Evolutionary conservation across 2,888 invertebrate genomes (phyloP), one percentile per base, ranked within the genome.

Genomic region (Spilarctia lutea): DNA sequence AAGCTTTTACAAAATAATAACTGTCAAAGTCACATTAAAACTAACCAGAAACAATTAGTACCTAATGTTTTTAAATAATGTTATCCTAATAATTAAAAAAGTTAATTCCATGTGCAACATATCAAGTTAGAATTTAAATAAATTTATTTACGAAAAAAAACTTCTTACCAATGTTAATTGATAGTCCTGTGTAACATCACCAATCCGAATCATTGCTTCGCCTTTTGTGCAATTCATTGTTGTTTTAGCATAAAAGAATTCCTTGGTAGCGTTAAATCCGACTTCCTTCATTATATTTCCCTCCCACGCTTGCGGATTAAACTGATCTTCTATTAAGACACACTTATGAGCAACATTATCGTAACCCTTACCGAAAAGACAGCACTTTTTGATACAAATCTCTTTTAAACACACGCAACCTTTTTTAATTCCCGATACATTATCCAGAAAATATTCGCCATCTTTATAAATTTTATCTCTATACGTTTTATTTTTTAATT

Each of bases 381-480:
- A 95, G 42, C 94, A 95, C 74, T 94, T 94, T 3, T 85, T 79
- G 0, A 92, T 73, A 74, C 93, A 94, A 18, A 75, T 79, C 65
- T 88, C 84, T 66, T 92, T 91, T 4, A 78, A 76, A 68, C 92
- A 92, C 13, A 91, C 76, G 83, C 93, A 94, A 0, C 91, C 92
- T 68, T 89, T 84, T 71, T 88, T 79, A 16, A 74, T 69, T 1
- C 85, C 80, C 0, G 84, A 89, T 3, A 80, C 82, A 3, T 84
- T 81, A 65, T 92, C 89, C 3, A 83, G 75, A 74, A 81, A 90
- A 76, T 92, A 93, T 77, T 94, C 91, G 18, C 85, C 80, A 24
- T 75, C 79, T 0, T 83, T 76, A 52, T 91, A 94, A 45, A 52
- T 81, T 6, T 90, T 72, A 6, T 90, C 91, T 3, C 88, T 74